Base-by-base conservation (phyloP, 2,888 invertebrate genomes). In the Timema podura region DNA sequence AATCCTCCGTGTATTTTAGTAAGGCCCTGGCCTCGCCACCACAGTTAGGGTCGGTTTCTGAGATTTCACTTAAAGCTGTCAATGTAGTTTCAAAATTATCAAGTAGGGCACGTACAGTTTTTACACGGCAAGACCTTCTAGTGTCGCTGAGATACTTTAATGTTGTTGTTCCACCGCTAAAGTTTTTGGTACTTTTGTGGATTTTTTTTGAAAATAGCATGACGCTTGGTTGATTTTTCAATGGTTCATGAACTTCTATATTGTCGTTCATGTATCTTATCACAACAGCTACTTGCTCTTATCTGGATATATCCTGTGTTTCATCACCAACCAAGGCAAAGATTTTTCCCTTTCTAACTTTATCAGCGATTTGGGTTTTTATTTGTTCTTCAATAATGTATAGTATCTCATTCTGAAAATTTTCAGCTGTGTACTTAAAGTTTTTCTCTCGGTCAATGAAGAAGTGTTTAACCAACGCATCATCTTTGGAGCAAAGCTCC, bases 241-340 rank as follows among this genome's bases (percentile, higher is more conserved):
- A n/a, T n/a, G n/a, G n/a, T 59, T 59, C 59, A 16, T 8, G 16
- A 44, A 59, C 57, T 30, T 57, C 8, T 13, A 57, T 9, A n/a
- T n/a, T 57, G 57, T n/a, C 57, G 13, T 57, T 57, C 15, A 57
- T 13, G 30, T 57, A 57, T n/a, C 57, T 57, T 57, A 57, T 57
- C 57, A 57, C 57, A 57, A 57, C 9, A 57, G 15, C 57, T 57
- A 57, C 57, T n/a, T 57, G 57, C 57, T 57, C 7, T 7, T 16
- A n/a, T 57, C 57, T 57, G 15, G 57, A 57, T n/a, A 57, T 57
- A 57, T 57, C 57, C 5, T 57, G 57, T 7, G 15, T 57, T 57
- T 57, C 57, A 13, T 57, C 13, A 11, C n/a, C 57, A 57, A 57
- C 30, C 57, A 57, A 57, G 57, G 57, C 57, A 61, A 61, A 61